phyloP scores from a whole-genome alignment of 2,797 vertebrate species.

The Lindbergichthys nudifrons region DNA sequence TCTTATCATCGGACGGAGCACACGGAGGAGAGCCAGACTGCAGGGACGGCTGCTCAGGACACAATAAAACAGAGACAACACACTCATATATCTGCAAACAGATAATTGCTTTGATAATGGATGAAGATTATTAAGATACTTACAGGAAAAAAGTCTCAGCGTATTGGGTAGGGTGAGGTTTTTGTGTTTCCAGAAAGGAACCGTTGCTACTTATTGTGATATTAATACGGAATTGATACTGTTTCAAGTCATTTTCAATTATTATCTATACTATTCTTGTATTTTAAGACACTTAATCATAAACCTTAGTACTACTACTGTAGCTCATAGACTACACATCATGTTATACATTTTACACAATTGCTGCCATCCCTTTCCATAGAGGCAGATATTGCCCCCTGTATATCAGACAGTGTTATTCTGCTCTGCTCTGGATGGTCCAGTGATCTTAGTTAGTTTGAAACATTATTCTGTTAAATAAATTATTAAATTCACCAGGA shows the following conservation, averaged over 20 bases:
- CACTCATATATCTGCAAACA: conserved; percentile 37
- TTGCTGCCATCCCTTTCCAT: background rate
- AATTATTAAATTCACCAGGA: background rate
- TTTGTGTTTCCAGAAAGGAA: background rate
- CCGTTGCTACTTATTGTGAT: background rate
- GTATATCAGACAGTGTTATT: background rate
- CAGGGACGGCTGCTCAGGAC: conserved; percentile 37
- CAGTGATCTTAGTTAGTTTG: background rate
- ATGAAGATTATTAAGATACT: conserved; percentile 44
- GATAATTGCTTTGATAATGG: conserved; percentile 56
- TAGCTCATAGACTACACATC: no score
- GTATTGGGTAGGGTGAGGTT: background rate
- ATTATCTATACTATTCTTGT: no score
- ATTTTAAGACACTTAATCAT: no score
- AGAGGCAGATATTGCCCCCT: background rate
- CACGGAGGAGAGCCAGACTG: conserved; percentile 59
- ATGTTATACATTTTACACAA: background rate
- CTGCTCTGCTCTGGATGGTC: background rate
- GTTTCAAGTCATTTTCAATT: no score
- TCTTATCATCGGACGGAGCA: conserved; percentile 71
- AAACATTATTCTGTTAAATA: background rate
- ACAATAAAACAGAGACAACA: conserved; percentile 28
- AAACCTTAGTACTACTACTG: no score
- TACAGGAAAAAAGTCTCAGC: background rate
- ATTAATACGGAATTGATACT: no score